Evolutionary conservation across 2,797 vertebrate genomes (phyloP).

Genomic region (Acipenser oxyrinchus): DNA sequence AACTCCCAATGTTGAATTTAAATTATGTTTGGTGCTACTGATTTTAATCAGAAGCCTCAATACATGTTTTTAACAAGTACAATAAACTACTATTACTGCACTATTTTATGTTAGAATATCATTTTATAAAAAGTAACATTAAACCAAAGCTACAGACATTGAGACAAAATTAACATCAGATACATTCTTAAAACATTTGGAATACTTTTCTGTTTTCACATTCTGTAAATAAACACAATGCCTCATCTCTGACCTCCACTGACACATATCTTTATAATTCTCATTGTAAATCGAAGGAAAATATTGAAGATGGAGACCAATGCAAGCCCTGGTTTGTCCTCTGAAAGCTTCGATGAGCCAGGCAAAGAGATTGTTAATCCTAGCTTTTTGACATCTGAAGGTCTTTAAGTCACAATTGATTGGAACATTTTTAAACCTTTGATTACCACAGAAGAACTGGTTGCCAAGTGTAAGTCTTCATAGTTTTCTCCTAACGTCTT

Average conservation of each 20-base stretch:
- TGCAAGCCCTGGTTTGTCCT: not conserved
- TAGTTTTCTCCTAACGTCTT: not conserved
- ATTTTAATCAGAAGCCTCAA: too few species aligned
- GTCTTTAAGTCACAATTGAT: not conserved
- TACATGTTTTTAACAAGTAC: too few species aligned
- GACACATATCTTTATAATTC: not conserved
- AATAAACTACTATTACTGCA: too few species aligned
- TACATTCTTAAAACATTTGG: not conserved
- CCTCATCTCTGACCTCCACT: not conserved
- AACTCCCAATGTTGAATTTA: not conserved
- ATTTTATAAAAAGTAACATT: too few species aligned
- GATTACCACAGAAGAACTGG: slow-evolving; percentile 2
- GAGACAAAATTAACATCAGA: not conserved
- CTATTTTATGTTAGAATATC: too few species aligned
- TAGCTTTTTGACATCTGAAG: not conserved
- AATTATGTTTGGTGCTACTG: not conserved
- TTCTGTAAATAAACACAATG: not conserved
- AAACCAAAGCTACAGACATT: too few species aligned
- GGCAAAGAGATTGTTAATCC: not conserved
- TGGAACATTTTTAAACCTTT: not conserved
- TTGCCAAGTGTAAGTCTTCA: not conserved
- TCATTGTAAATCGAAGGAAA: not conserved
- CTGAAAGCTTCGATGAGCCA: not conserved
- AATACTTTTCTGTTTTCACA: not conserved
- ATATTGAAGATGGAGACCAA: not conserved